Evolutionary conservation across 2,113 vertebrate species (phyloP).

Genomic region (Todiramphus chloris): DNA sequence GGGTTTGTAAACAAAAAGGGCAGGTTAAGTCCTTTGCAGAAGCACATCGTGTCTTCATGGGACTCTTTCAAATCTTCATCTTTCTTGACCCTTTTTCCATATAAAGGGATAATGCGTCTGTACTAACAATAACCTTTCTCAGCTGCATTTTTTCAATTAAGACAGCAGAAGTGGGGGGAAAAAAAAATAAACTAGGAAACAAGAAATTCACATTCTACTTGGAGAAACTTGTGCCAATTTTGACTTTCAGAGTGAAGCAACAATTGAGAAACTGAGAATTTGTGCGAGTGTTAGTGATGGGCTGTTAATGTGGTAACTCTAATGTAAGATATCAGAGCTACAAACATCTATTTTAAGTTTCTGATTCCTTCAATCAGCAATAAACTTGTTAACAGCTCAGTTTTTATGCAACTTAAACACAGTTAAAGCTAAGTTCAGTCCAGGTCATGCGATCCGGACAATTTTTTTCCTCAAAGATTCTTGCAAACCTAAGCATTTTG

Average conservation of each 20-base stretch:
- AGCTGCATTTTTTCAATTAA: conserved; percentile 23
- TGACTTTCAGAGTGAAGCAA: not conserved
- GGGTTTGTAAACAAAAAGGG: not conserved
- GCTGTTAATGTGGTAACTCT: not conserved
- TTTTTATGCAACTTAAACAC: not conserved
- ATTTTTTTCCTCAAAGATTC: not conserved
- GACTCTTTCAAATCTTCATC: not conserved
- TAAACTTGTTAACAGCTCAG: not conserved
- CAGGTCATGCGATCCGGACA: not conserved
- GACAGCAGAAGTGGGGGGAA: not conserved
- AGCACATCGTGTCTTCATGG: not conserved
- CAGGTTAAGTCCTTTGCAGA: not conserved
- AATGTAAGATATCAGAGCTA: not conserved
- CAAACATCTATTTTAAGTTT: not conserved
- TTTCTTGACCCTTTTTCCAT: not conserved
- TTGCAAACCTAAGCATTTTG: not conserved
- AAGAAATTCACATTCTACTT: not conserved
- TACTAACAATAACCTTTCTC: conserved; percentile 10
- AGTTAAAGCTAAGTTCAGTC: not conserved
- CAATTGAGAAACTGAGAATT: not conserved
- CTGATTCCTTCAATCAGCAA: not conserved
- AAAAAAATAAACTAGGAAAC: not conserved
- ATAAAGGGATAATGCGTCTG: not conserved
- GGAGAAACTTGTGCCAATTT: not conserved
- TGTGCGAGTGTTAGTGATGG: not conserved